These are phyloP conservation scores for Ryuthela nishihirai DNA, from an alignment of 2,888 invertebrate genomes.

Conservation along the genomic window DNA sequence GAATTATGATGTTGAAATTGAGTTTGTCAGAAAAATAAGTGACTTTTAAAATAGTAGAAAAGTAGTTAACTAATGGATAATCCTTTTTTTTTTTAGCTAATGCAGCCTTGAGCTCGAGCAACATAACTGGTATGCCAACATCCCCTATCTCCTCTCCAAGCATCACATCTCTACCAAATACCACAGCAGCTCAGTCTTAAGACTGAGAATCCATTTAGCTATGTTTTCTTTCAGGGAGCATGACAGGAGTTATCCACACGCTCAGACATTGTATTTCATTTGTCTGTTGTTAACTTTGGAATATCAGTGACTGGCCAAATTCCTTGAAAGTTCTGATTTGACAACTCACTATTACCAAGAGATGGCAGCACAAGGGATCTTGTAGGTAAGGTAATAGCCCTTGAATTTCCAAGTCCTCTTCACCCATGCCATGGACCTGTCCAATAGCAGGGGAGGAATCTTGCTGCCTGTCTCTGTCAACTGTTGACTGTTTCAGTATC, in stretches of 20 bases:
- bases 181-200: conserved; percentile 41
- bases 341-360: no score
- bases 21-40: background rate
- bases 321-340: conserved; percentile 1
- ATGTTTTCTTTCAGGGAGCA: conserved; percentile 2
- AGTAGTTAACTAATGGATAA: background rate
- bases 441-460: no score
- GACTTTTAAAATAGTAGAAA: background rate
- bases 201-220: conserved; percentile 1
- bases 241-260: conserved; percentile 5
- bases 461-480: no score
- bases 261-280: conserved; percentile 7
- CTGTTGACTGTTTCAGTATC: no score
- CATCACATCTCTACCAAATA: conserved; percentile 38
- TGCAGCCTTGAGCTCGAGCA: conserved; percentile 40
- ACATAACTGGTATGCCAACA: conserved; percentile 42
- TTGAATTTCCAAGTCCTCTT: no score
- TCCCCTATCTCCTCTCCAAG: conserved; percentile 43
- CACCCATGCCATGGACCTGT: no score
- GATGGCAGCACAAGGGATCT: no score
- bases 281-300: conserved; percentile 3
- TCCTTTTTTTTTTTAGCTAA: conserved; percentile 26
- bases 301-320: conserved; percentile 5
- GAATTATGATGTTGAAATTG: background rate
- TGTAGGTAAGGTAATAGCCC: no score